Evolutionary conservation across 53 echinoderm and acorn worm genomes (phyloP), one percentile per base, ranked within the genome.

Genomic region (Arbacia lixula): DNA sequence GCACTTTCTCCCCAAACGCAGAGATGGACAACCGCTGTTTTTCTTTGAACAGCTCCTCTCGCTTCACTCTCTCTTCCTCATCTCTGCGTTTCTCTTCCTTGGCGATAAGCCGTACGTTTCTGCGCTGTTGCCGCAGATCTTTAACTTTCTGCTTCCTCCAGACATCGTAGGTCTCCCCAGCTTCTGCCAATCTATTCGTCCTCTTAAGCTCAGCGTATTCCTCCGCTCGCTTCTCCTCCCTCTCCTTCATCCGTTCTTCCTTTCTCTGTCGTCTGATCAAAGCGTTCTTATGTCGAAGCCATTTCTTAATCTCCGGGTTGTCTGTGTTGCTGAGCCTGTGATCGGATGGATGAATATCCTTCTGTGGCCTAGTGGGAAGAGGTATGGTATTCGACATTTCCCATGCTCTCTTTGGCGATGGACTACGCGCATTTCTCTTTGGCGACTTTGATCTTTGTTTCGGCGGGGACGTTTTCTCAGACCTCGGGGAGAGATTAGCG

Each of bases 241-340:
- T 62, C 69, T 91, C 91, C 58, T 87, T 84, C 46, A 57, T 83
- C 56, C 53, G 39, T 22, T 91, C 84, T 6, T 37, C 84, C 46
- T 69, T 87, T 24, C 69, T 73, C 53, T 91, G 84, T 58, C 68
- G 83, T 14, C 95, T 66, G 25, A 85, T 86, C 36, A 91, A 10
- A 60, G 84, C 88, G 26, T 95, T 93, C 83, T 95, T 95, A 36
- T 84, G 75, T 38, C 40, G 37, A 42, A 95, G 74, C 95, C 95
- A 95, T 24, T 40, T 51, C 54, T 71, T 65, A 8, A 95, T 55
- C 0, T 91, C 93, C 21, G 89, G 84, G 22, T 95, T 95, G 33
- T 82, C 68, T 0, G 92, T 84, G 28, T 63, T 72, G 28, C 72
- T 84, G 51, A 95, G 85, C 41, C 87, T 84, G 62, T 91, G 75